These are phyloP conservation scores for Anastrepha ludens DNA, from an alignment of 1,140 invertebrate species.

Conservation along the genomic window DNA sequence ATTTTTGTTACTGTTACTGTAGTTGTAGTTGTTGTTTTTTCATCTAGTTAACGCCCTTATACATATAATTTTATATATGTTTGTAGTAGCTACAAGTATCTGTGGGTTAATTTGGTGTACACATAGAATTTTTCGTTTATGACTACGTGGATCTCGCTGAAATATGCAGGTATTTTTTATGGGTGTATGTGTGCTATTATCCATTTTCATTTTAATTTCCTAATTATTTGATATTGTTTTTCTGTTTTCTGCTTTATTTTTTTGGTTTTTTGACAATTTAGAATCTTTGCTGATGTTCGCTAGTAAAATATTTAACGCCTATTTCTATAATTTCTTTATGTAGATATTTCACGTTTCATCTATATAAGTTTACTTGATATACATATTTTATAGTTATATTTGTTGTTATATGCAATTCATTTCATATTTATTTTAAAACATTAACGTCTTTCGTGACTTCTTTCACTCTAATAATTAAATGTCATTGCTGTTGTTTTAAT, in stretches of 20 bases:
- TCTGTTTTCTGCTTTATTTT: not conserved
- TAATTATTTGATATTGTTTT: not conserved
- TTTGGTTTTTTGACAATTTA: constrained; percentile 19
- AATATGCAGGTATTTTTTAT: constrained; percentile 22
- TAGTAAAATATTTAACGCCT: constrained; percentile 43
- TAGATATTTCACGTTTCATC: not conserved
- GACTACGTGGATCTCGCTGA: not conserved
- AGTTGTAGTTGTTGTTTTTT: constrained; percentile 6
- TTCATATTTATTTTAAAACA: constrained; percentile 34
- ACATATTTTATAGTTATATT: not conserved
- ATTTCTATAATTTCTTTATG: not conserved
- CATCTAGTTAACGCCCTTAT: constrained; percentile 6
- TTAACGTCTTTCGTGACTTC: constrained; percentile 50
- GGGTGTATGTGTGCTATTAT: constrained; percentile 28
- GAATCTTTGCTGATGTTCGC: constrained; percentile 17
- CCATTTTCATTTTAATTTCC: constrained; percentile 15
- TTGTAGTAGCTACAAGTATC: not conserved
- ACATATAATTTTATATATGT: constrained; percentile 27
- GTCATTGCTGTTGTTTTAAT: constrained; percentile 54
- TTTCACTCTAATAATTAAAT: constrained; percentile 57
- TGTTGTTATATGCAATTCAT: not conserved
- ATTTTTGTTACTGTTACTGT: not conserved
- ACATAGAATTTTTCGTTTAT: not conserved
- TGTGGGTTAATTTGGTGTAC: constrained; percentile 26
- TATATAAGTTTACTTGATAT: not conserved